These are phyloP conservation scores for Perccottus glenii DNA, from an alignment of 2,113 vertebrate genomes.

Conservation along the genomic window DNA sequence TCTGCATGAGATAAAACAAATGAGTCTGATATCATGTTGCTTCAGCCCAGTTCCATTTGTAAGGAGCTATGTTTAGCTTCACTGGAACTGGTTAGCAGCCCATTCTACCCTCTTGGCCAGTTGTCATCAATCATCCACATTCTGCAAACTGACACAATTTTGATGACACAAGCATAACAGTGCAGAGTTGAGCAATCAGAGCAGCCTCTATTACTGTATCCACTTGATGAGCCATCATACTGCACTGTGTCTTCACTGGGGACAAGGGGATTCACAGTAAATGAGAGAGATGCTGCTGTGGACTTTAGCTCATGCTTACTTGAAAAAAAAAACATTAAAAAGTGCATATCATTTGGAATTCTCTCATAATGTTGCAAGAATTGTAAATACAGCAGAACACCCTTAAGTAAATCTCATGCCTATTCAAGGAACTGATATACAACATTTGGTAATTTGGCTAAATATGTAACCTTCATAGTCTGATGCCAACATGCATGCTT, in stretches of 20 bases:
- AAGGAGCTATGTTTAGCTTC: slow-evolving; percentile 33
- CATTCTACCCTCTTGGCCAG: slow-evolving; percentile 34
- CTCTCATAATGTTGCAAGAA: too few relatives aligned
- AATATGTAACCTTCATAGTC: too few relatives aligned
- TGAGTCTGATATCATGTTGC: slow-evolving; percentile 36
- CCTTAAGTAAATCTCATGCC: too few relatives aligned
- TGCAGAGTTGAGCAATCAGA: slow-evolving; percentile 14
- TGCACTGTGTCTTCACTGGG: slow-evolving; percentile 32
- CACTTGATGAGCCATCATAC: slow-evolving; percentile 47
- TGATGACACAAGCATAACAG: slow-evolving; percentile 63
- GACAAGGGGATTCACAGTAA: slow-evolving; percentile 31
- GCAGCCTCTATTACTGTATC: slow-evolving; percentile 22
- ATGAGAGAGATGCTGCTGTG: slow-evolving; percentile 12
- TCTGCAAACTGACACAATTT: slow-evolving; percentile 54
- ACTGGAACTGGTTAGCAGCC: slow-evolving; percentile 40
- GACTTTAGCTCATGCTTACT: slow-evolving; percentile 25
- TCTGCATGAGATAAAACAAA: slow-evolving; percentile 41
- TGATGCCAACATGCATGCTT: too few relatives aligned
- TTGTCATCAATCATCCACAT: slow-evolving; percentile 59
- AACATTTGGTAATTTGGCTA: too few relatives aligned
- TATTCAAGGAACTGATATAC: too few relatives aligned
- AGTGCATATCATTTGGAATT: too few relatives aligned
- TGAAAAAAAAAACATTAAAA: too few relatives aligned
- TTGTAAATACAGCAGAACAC: too few relatives aligned
- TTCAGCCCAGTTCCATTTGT: slow-evolving; percentile 25